Evolutionary conservation across 2,797 vertebrate genomes (phyloP), one percentile per base, ranked within the genome.

Genomic region (Pangasius krempfi): DNA sequence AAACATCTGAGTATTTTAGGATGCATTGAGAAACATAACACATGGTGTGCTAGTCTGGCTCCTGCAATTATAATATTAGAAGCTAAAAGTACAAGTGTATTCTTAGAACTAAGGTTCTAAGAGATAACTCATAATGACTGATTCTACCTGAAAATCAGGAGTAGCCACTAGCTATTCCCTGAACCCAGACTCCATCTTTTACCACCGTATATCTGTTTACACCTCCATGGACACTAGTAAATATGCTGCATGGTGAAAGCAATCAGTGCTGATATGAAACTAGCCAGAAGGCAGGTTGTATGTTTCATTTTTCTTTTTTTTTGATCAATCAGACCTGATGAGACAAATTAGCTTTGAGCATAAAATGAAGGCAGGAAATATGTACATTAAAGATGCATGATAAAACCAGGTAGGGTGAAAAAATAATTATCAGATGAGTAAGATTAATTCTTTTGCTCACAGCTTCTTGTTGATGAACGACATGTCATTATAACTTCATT

Each of bases 371-470:
- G 79, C 68, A 75, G 85, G 80, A 88, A 90, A 89, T 89, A 66
- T 4, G 81, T 50, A 70, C 84, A 90, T 89, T 91, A 92, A 93
- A 92, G 80, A 90, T 91, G 90, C 86, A 91, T 88, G 88, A 91
- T 90, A 91, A 93, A 90, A 88, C 84, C 87, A 90, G 91, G 54
- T 83, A 81, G 86, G 81, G 85, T 95, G 93, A 94, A 95, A 94
- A 95, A 95, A 94, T 94, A 94, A 94, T 93, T 91, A 90, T 86
- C 83, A 89, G 70, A 88, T 73, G 89, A 84, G 70, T 86, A 54
- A 72, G 89, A 91, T 93, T 94, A 91, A 93, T 94, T 94, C 87
- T 94, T 88, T 94, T 94, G 93, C 94, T 93, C 93, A 33, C 52
- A 60, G 47, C 68, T 93, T 91, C 89, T 88, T 76, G 47, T 90